These are phyloP conservation scores for Eremophila alpestris DNA, from an alignment of 2,797 vertebrate genomes.

Conservation along the genomic window DNA sequence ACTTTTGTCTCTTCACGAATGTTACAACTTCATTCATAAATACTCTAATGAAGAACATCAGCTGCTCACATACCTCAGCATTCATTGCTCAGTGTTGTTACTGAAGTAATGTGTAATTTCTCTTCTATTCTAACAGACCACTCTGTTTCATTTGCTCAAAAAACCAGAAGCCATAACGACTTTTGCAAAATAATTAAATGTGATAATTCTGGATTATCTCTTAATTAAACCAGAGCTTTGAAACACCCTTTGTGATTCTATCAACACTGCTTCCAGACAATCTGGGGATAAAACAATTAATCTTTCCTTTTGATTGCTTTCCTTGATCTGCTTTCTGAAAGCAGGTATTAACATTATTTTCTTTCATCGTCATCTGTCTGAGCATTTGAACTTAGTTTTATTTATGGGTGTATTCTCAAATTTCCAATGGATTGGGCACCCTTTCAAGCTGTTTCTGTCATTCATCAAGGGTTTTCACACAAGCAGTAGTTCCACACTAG, in stretches of 20 bases:
- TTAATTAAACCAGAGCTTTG: conserved; percentile 63
- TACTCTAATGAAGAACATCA: neutral
- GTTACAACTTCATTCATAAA: neutral
- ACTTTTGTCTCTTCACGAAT: conserved; percentile 6
- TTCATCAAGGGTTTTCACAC: neutral
- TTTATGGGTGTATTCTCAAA: neutral
- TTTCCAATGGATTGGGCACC: neutral
- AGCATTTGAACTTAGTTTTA: neutral
- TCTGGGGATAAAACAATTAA: conserved; percentile 50
- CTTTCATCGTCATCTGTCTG: neutral
- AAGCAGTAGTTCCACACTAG: neutral
- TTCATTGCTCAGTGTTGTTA: neutral
- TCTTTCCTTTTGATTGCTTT: conserved; percentile 53
- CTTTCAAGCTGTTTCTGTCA: neutral
- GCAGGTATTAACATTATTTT: neutral
- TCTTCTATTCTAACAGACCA: neutral
- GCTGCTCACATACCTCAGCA: neutral
- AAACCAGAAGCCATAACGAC: neutral
- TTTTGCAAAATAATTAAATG: conserved; percentile 51
- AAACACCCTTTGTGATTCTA: conserved; percentile 43
- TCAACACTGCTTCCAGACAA: conserved; percentile 52
- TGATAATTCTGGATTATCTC: conserved; percentile 52
- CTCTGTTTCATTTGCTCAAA: neutral
- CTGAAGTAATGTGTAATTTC: neutral
- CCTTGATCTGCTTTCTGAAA: conserved; percentile 20